Evolutionary conservation across 2,113 vertebrate species (phyloP).

Genomic region (Gobius niger): DNA sequence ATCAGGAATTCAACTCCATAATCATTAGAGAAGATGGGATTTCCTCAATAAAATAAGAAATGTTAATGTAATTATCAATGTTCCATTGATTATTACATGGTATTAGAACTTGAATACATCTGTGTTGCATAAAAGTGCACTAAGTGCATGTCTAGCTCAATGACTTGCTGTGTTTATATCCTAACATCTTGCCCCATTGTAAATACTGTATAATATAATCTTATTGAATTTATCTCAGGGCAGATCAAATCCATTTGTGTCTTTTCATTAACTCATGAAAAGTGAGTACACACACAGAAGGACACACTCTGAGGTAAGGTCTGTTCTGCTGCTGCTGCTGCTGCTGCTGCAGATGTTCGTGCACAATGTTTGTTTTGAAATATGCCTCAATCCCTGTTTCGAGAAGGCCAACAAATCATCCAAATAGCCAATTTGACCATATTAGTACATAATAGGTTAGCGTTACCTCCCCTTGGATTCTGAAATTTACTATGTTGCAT

Average conservation of each 20-base stretch:
- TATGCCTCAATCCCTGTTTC: constrained; percentile 27
- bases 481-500: constrained; percentile 48
- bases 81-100: constrained; percentile 20
- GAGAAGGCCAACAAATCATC: constrained; percentile 53
- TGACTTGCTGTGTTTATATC: constrained; percentile 58
- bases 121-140: constrained; percentile 61
- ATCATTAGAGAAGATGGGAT: constrained; percentile 53
- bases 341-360: constrained; percentile 42
- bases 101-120: constrained; percentile 59
- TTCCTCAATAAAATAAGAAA: constrained; percentile 44
- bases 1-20: constrained; percentile 52
- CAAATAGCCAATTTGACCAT: constrained; percentile 60
- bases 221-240: constrained; percentile 71
- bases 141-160: constrained; percentile 63
- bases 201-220: constrained; percentile 44
- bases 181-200: constrained; percentile 56
- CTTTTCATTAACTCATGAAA: constrained; percentile 62
- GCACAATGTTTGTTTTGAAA: constrained; percentile 52
- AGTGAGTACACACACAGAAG: constrained; percentile 31
- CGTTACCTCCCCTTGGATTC: constrained; percentile 33
- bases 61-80: no score
- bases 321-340: constrained; percentile 32
- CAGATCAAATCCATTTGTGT: constrained; percentile 65
- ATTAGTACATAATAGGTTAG: constrained; percentile 56
- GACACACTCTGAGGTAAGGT: constrained; percentile 27